Evolutionary conservation across 2,113 vertebrate genomes (phyloP), one percentile per base, ranked within the genome.

Genomic region (Urocolius indicus): DNA sequence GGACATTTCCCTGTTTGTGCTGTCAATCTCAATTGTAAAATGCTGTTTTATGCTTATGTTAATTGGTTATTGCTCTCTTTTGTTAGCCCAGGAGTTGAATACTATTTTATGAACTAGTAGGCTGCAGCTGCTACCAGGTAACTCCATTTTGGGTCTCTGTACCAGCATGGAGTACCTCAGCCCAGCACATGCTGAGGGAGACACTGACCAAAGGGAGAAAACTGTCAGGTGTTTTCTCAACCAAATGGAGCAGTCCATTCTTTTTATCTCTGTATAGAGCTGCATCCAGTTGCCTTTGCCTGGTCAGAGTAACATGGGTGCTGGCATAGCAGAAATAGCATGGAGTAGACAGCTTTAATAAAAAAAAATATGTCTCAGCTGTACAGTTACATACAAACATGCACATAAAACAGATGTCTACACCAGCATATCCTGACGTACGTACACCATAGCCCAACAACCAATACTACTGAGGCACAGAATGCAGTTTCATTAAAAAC

Each of bases 231-330:
- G 1, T n/a, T 93, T 71, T 69, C 51, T 30, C 52, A 58, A 30
- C 43, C 45, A 84, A 61, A 63, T 0, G 13, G 57, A 82, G 67
- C 34, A 51, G 41, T 0, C 1, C 1, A 1, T 34, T 34, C 1
- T 19, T 16, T 34, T 49, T 58, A 36, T 55, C 45, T 81, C 43
- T 59, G 11, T 24, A 69, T 0, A 38, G 59, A 75, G 87, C 83
- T 62, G 51, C 61, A 63, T 30, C 43, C 77, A 79, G 9, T 16
- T 36, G 30, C 24, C 76, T 93, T 78, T 74, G 87, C 66, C 41
- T 63, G 55, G 66, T 46, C 62, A 89, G 61, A 87, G 30, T 32
- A 84, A 72, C 32, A 13, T 0, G 2, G 27, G 32, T 52, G 73
- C 80, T 75, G 49, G 58, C 17, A 86, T 92, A 55, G 74, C 54